Evolutionary conservation across 2,888 invertebrate genomes (phyloP).

Genomic region (Sarcophaga subvicina): DNA sequence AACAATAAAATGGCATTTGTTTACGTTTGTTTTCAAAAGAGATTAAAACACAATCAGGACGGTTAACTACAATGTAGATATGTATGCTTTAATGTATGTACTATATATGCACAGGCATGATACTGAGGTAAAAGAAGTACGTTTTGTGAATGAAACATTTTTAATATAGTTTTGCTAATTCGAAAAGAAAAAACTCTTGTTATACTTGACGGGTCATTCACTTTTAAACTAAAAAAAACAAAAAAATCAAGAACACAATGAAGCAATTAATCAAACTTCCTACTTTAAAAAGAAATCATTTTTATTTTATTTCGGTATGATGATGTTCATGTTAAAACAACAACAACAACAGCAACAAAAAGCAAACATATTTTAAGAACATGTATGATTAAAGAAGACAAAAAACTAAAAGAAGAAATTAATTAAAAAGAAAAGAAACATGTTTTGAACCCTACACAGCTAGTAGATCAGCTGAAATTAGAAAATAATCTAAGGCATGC

Average conservation of each 20-base stretch:
- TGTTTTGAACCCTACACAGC: neutral
- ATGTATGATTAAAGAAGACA: neutral
- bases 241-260: neutral
- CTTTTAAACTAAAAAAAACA: neutral
- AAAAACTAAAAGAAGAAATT: neutral
- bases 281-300: neutral
- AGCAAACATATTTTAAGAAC: neutral
- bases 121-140: too few relatives aligned
- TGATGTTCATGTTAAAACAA: neutral
- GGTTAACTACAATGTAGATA: neutral
- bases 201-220: neutral
- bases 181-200: neutral
- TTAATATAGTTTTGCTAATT: too few relatives aligned
- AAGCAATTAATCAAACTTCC: neutral
- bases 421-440: neutral
- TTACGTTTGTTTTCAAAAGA: neutral
- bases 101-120: neutral
- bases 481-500: conserved; percentile 37
- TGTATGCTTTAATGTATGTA: neutral
- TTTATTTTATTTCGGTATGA: neutral
- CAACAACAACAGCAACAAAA: neutral
- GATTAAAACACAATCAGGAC: neutral
- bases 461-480: neutral
- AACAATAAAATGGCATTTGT: neutral
- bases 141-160: too few relatives aligned